phyloP scores from a whole-genome alignment of 2,888 invertebrate genomes.

The Cerastis leucographa region DNA sequence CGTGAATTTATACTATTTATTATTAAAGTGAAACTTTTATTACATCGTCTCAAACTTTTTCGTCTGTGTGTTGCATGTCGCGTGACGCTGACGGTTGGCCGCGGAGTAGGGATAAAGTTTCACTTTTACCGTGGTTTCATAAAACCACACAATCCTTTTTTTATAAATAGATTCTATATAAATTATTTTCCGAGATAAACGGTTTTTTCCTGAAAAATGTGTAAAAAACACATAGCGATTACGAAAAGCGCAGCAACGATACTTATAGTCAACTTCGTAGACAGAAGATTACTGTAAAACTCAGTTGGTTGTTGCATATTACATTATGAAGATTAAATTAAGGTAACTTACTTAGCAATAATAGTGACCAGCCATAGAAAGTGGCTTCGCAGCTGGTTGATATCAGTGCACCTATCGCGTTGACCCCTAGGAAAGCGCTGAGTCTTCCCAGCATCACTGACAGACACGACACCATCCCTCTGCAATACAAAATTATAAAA shows the following conservation, averaged over 20 bases:
- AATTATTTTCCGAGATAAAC: neutral
- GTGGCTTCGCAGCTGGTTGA: conserved; percentile 91
- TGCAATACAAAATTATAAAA: conserved; percentile 68
- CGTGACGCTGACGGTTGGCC: too few relatives aligned
- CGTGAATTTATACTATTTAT: neutral
- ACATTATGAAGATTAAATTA: neutral
- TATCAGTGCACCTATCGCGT: conserved; percentile 92
- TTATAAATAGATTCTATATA: too few relatives aligned
- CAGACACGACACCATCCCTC: conserved; percentile 92
- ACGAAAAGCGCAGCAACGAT: neutral
- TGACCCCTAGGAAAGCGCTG: conserved; percentile 92
- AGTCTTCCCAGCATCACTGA: conserved; percentile 92
- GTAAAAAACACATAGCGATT: neutral
- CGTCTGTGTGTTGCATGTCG: too few relatives aligned
- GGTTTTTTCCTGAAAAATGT: neutral
- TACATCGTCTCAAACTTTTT: too few relatives aligned
- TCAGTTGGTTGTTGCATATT: neutral
- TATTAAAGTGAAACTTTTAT: too few relatives aligned
- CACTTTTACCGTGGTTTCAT: too few relatives aligned
- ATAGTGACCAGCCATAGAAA: conserved; percentile 90
- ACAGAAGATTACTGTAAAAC: neutral
- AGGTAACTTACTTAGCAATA: conserved; percentile 86
- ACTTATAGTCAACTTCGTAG: neutral
- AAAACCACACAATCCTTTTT: too few relatives aligned
- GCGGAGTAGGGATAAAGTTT: too few relatives aligned